Evolutionary conservation across 2,888 invertebrate species (phyloP), one percentile per base, ranked within the genome.

Genomic region (Stenodema calcarata): DNA sequence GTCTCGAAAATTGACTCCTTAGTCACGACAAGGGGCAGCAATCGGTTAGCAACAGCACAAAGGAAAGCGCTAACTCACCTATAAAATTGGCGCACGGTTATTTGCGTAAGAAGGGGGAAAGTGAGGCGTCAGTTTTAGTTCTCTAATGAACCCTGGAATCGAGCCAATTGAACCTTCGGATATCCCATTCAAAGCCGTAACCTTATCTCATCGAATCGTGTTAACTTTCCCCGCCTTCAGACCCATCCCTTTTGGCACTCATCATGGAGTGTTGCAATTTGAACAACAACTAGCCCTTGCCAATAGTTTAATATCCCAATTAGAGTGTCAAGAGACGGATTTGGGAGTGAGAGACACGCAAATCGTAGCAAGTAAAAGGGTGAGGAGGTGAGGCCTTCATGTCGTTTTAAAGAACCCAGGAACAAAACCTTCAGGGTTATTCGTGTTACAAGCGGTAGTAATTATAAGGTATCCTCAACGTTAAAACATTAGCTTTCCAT

Each of bases 71-170:
- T 42, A 62, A 82, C 35, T 82, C 82, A 82, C 62, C 69, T 69
- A 69, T 82, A 82, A 82, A 62, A 82, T 82, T 82, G 82, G 82
- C 70, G 69, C 41, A 42, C 18, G 82, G 62, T 42, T 54, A 62
- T 82, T 82, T 69, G 82, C 80, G 80, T 80, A 80, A 80, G 80
- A 30, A 50, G 54, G 47, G 47, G 80, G 62, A 44, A 44, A 78
- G 78, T 47, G 35, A 80, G 70, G 82, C 82, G 82, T 50, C 50
- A 62, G 80, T 47, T 82, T 82, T 70, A 44, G 69, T 28, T 18
- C 23, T 35, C 75, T 84, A 84, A 84, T 84, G 84, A 84, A 73
- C 73, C 73, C 54, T 84, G 73, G 84, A 84, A 73, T 73, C 70
- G 73, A 84, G 84, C 84, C 84, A 84, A 84, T 84, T 30, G 84